phyloP scores from a whole-genome alignment of 2,113 vertebrate genomes.

The Lethenteron camtschaticum region DNA sequence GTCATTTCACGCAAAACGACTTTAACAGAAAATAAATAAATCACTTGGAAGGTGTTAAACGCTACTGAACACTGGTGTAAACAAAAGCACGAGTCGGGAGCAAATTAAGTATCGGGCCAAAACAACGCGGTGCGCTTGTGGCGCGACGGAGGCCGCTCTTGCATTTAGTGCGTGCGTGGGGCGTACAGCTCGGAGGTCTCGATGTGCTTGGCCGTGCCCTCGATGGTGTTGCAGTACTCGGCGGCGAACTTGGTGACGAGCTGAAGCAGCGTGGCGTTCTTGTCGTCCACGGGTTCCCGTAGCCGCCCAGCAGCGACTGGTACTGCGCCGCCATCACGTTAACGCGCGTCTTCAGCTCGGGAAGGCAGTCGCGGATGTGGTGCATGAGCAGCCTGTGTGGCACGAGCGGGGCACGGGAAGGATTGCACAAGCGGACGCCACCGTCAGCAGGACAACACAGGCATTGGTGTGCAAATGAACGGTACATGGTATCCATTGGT shows the following conservation, averaged over 20 bases:
- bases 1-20: background rate
- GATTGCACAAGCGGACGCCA: too few species aligned
- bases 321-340: conserved; percentile 88
- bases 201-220: conserved; percentile 97
- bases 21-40: background rate
- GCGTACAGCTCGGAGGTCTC: conserved; percentile 74
- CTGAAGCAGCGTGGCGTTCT: conserved; percentile 77
- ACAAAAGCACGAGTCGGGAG: too few species aligned
- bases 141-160: conserved; percentile 18
- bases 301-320: conserved; percentile 77
- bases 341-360: conserved; percentile 86
- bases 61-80: too few species aligned
- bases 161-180: too few species aligned
- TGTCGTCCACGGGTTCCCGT: conserved; percentile 78
- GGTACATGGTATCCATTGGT: too few species aligned
- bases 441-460: too few species aligned
- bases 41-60: background rate
- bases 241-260: conserved; percentile 97
- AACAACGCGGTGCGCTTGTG: background rate
- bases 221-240: conserved; percentile 94
- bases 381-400: conserved; percentile 65
- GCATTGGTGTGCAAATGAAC: too few species aligned
- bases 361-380: conserved; percentile 89
- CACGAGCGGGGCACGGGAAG: too few species aligned
- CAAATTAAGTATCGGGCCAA: background rate